phyloP scores from a whole-genome alignment of 2,113 vertebrate species.

The Oncorhynchus gorbuscha region DNA sequence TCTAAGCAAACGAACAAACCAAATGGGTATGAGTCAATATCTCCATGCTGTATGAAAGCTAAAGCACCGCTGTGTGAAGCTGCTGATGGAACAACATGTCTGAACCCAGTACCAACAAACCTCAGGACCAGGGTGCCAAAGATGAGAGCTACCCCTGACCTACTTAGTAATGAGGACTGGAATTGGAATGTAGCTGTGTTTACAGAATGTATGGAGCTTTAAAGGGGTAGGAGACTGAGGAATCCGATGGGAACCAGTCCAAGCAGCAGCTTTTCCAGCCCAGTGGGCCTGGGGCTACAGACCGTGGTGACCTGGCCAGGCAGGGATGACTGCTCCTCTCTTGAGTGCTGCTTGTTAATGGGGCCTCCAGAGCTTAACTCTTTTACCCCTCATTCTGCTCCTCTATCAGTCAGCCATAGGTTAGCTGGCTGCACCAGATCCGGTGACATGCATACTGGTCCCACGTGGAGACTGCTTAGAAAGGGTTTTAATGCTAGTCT shows the following conservation, averaged over 20 bases:
- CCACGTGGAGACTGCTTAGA: slow-evolving; percentile 22
- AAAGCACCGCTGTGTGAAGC: background rate
- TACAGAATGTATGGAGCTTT: slow-evolving; percentile 61
- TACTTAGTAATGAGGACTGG: slow-evolving; percentile 55
- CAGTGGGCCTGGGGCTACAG: slow-evolving; percentile 34
- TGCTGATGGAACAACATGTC: background rate
- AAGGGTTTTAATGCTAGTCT: background rate
- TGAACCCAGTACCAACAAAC: background rate
- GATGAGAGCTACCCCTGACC: slow-evolving; percentile 59
- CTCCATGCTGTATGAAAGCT: background rate
- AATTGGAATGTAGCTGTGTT: slow-evolving; percentile 70
- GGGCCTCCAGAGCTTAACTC: slow-evolving; percentile 6
- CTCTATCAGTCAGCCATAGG: slow-evolving; percentile 25
- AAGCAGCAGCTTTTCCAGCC: slow-evolving; percentile 61
- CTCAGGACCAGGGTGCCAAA: slow-evolving; percentile 28
- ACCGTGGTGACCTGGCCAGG: slow-evolving; percentile 6
- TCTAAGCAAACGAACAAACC: too few species aligned
- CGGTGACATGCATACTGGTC: background rate
- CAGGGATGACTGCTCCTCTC: slow-evolving; percentile 44
- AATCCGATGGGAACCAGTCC: slow-evolving; percentile 48
- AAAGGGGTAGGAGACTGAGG: slow-evolving; percentile 47
- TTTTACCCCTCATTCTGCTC: slow-evolving; percentile 8
- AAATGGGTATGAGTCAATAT: too few species aligned
- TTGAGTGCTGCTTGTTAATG: slow-evolving; percentile 33
- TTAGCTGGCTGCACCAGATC: slow-evolving; percentile 23